Evolutionary conservation across 2,797 vertebrate genomes (phyloP).

Genomic region (Micropoecilia bifurca): DNA sequence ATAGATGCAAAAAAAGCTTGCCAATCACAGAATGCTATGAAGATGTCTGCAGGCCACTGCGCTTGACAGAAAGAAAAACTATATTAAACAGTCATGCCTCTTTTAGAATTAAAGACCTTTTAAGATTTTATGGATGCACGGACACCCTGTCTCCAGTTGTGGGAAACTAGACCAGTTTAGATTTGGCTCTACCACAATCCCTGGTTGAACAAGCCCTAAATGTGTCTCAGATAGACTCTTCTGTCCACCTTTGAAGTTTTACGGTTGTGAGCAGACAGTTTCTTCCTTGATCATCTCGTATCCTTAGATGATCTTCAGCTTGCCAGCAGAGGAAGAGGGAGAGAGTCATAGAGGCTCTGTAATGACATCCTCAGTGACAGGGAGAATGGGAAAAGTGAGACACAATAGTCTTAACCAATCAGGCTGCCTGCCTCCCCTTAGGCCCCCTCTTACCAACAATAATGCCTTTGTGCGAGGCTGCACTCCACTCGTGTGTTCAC

Average conservation of each 20-base stretch:
- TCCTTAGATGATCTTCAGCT: conserved; percentile 66
- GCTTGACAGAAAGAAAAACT: too few relatives aligned
- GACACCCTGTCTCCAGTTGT: not conserved
- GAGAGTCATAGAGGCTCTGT: conserved; percentile 49
- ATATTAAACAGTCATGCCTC: too few relatives aligned
- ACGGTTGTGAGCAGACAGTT: conserved; percentile 35
- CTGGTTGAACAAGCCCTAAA: not conserved
- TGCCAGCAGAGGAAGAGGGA: conserved; percentile 28
- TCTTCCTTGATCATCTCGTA: conserved; percentile 42
- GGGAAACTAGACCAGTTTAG: not conserved
- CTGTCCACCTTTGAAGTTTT: conserved; percentile 20
- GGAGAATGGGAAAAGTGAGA: conserved; percentile 78
- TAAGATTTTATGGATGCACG: too few relatives aligned
- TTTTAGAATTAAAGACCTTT: too few relatives aligned
- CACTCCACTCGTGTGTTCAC: conserved; percentile 74
- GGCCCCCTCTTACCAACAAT: conserved; percentile 81
- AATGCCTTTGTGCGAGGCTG: conserved; percentile 79
- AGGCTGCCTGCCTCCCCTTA: conserved; percentile 78
- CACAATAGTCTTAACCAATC: conserved; percentile 87
- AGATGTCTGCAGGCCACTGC: too few relatives aligned
- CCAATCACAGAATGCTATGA: too few relatives aligned
- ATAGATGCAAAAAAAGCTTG: too few relatives aligned
- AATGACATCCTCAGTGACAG: conserved; percentile 75
- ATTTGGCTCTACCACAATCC: not conserved
- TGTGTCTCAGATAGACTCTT: conserved; percentile 11